Percentiles rank a stretch among this genome's conserved stretches.
Conservation (phyloP, 2,113 vertebrate species). For the Saguinus midas region DNA sequence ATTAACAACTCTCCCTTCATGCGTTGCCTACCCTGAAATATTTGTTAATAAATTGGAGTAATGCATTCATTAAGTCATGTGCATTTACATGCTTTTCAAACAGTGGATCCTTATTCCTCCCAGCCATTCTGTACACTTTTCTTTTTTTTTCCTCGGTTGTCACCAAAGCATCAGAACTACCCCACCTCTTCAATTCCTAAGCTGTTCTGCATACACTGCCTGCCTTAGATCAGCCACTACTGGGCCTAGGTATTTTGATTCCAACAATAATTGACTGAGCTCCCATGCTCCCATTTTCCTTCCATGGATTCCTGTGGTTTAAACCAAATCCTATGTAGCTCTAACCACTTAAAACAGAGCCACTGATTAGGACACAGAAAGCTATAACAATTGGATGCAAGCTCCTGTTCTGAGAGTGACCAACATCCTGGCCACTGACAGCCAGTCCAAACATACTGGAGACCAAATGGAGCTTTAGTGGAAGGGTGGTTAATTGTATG, state of each 20-base stretch:
- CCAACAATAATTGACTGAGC: conserved; percentile 3
- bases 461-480: background rate
- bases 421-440: background rate
- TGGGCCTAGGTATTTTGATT: background rate
- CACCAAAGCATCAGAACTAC: background rate
- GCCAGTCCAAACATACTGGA: conserved; percentile 47
- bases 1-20: background rate
- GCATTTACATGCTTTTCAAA: background rate
- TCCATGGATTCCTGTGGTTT: conserved; percentile 31
- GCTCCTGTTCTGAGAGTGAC: conserved; percentile 28
- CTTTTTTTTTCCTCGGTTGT: background rate
- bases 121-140: background rate
- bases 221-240: background rate
- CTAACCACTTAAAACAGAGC: conserved; percentile 57
- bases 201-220: background rate
- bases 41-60: background rate
- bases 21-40: background rate
- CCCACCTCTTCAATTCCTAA: background rate
- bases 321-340: conserved; percentile 19
- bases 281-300: background rate
- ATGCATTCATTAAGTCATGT: background rate
- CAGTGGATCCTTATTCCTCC: background rate
- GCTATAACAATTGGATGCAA: conserved; percentile 26
- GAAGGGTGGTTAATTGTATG: background rate
- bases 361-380: background rate